A percentile compares a stretch with the other conserved stretches of the same genome.
phyloP scores from a whole-genome alignment of 2,797 vertebrate species.

The Hafferia zeledoni region DNA sequence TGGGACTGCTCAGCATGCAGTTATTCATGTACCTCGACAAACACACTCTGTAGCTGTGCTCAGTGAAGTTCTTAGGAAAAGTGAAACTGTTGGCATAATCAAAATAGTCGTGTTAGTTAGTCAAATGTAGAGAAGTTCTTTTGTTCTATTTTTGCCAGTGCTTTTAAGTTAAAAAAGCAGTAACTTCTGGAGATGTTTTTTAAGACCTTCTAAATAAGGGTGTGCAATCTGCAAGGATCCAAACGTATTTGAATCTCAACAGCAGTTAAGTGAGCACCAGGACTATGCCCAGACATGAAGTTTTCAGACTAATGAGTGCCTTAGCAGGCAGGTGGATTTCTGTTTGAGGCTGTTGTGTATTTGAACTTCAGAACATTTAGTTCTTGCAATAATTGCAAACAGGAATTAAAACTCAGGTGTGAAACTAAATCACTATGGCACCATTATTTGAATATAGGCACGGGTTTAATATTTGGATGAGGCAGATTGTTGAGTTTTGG shows the following conservation, averaged over 20 bases:
- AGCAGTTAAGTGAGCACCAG: constrained; percentile 2
- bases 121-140: constrained; percentile 1
- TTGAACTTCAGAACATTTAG: background rate
- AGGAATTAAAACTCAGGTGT: background rate
- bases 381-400: background rate
- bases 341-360: background rate
- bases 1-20: background rate
- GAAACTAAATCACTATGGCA: background rate
- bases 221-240: background rate
- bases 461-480: background rate
- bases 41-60: background rate
- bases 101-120: background rate
- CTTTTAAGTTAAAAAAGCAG: constrained; percentile 27
- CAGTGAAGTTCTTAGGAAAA: background rate
- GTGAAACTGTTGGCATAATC: background rate
- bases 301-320: background rate
- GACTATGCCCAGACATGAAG: constrained; percentile 20
- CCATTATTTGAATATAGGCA: background rate
- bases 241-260: background rate
- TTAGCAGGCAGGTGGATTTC: constrained; percentile 26
- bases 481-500: background rate
- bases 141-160: constrained; percentile 12
- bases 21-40: background rate
- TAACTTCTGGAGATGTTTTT: constrained; percentile 7
- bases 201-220: background rate